Percentiles rank a stretch among this genome's conserved stretches.
Evolutionary conservation across 2,888 invertebrate species (phyloP).

Genomic region (Phaonia tiefii): DNA sequence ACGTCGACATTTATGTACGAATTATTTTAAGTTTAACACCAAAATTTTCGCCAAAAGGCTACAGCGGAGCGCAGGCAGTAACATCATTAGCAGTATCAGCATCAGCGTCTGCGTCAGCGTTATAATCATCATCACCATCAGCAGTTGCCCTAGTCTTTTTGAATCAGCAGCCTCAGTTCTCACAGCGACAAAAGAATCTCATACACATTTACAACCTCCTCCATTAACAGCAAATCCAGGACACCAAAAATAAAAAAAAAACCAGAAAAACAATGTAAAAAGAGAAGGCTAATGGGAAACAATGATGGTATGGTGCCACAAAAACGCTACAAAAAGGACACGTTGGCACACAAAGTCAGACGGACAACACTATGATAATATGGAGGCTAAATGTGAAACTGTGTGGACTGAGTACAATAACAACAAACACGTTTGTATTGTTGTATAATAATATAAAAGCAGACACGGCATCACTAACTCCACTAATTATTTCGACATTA

Average conservation of each 20-base stretch:
- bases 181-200: slow-evolving; percentile 13
- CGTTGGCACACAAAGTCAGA: background rate
- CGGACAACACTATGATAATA: slow-evolving; percentile 16
- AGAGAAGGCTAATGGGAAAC: slow-evolving; percentile 31
- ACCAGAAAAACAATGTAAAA: background rate
- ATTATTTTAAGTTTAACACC: slow-evolving; percentile 40
- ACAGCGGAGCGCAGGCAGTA: background rate
- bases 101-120: no score
- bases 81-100: no score
- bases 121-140: no score
- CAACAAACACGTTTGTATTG: background rate
- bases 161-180: background rate
- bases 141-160: no score
- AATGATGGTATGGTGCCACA: background rate
- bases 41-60: slow-evolving; percentile 11
- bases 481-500: slow-evolving; percentile 69
- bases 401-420: background rate
- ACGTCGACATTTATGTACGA: slow-evolving; percentile 51
- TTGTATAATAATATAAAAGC: slow-evolving; percentile 36
- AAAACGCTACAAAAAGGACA: background rate
- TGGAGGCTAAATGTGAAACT: background rate
- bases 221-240: background rate
- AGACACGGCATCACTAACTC: slow-evolving; percentile 55
- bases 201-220: slow-evolving; percentile 1
- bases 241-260: background rate